These are phyloP conservation scores for Macrosiphum euphorbiae DNA, from an alignment of 2,888 invertebrate species.

Conservation along the genomic window DNA sequence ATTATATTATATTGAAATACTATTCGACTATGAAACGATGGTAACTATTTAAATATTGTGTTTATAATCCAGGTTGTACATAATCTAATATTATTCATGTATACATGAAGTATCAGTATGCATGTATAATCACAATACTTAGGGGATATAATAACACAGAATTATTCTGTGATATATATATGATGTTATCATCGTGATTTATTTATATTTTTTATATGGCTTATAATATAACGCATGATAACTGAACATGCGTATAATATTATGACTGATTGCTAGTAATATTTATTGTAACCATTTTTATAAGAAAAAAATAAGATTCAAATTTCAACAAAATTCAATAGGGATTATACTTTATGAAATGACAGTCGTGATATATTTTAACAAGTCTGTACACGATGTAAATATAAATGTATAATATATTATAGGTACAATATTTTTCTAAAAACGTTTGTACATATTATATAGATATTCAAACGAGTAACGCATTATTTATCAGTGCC, in stretches of 20 bases:
- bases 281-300: background rate
- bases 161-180: too few relatives aligned
- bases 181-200: background rate
- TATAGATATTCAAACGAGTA: background rate
- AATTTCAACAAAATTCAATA: background rate
- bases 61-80: background rate
- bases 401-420: background rate
- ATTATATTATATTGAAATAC: too few relatives aligned
- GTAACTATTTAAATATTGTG: background rate
- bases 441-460: background rate
- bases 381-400: background rate
- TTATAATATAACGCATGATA: background rate
- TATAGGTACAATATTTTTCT: background rate
- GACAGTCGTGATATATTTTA: background rate
- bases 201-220: background rate
- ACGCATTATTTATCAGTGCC: background rate
- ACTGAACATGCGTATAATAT: background rate
- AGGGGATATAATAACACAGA: background rate
- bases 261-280: background rate
- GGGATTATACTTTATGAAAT: background rate
- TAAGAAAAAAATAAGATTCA: background rate
- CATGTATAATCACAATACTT: background rate
- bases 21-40: background rate
- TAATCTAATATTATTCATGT: too few relatives aligned
- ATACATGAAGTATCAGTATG: background rate